A percentile compares a stretch with the other conserved stretches of the same genome.
Evolutionary conservation across 2,888 invertebrate species (phyloP).

Genomic region (Galeruca laticollis): DNA sequence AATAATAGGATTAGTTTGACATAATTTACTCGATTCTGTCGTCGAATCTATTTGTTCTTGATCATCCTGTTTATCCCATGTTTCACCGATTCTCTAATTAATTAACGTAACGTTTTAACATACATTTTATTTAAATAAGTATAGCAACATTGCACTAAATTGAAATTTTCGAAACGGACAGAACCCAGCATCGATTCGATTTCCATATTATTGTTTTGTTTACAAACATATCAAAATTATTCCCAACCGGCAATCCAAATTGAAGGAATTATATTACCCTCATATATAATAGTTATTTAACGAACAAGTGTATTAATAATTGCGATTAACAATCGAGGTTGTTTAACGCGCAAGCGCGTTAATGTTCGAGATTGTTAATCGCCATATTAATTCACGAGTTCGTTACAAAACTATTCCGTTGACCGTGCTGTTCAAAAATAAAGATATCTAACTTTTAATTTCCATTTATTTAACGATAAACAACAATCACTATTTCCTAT

Average conservation of each 20-base stretch:
- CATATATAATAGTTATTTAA: too few species aligned
- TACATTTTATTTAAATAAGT: slow-evolving; percentile 32
- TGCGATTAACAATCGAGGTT: too few species aligned
- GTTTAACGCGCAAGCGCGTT: too few species aligned
- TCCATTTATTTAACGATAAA: too few species aligned
- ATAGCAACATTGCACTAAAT: slow-evolving; percentile 26
- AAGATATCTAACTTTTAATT: too few species aligned
- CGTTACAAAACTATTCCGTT: too few species aligned
- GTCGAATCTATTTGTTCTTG: too few species aligned
- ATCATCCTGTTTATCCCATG: neutral
- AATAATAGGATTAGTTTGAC: neutral
- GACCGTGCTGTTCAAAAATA: too few species aligned
- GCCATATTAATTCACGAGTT: too few species aligned
- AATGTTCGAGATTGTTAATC: too few species aligned
- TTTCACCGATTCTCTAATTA: slow-evolving; percentile 8
- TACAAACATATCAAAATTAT: slow-evolving; percentile 31
- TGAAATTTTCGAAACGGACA: slow-evolving; percentile 21
- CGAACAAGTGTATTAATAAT: too few species aligned
- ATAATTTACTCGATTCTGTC: neutral
- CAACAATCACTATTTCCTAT: too few species aligned
- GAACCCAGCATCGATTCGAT: slow-evolving; percentile 18
- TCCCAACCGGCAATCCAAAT: slow-evolving; percentile 14
- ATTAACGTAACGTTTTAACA: slow-evolving; percentile 25
- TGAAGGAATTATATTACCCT: slow-evolving; percentile 26
- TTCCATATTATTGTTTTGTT: slow-evolving; percentile 32